Base-by-base conservation (phyloP, 2,113 vertebrate species). In the Dasyurus viverrinus region DNA sequence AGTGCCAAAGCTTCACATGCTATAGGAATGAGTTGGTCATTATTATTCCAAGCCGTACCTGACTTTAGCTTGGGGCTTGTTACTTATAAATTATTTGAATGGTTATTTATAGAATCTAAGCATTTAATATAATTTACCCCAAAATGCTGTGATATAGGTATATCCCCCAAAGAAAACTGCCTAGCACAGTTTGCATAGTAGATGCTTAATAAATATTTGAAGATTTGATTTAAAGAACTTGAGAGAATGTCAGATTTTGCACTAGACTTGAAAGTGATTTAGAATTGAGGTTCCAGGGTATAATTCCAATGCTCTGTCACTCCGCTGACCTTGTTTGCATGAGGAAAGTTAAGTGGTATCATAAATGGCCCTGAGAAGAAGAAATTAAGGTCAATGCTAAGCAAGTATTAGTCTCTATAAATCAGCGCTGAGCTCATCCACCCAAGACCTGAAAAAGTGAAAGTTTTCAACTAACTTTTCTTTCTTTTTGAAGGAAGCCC, bases 401-500 rank as follows among this genome's bases (percentile, higher is more conserved):
- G 60, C 19, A 91, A 55, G 47, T 19, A 47, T 50, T 89, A 89
- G 25, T 93, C 53, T 92, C 68, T 60, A 47, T 53, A 84, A 68
- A 90, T 91, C 89, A 90, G 54, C 89, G 89, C 53, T 48, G 76
- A 93, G 92, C 48, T n/a, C 53, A 53, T 3, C n/a, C 93, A 95
- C 47, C 30, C 48, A 84, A 89, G 93, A 26, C 42, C 47, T 54
- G 91, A n/a, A n/a, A n/a, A n/a, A 27, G 76, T 50, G 52, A 95
- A 92, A 30, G 26, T 89, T 92, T 53, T 91, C 6, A 50, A 90
- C 89, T 46, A 92, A 30, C 48, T 46, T 96, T 90, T 97, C 94
- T 96, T 93, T 97, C 95, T 98, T 76, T 97, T 98, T 98, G 91
- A 96, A 98, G 98, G 98, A 95, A 96, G 90, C 57, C 68, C 53